Base-by-base conservation (phyloP, 2,888 invertebrate species). In the Morpho achilles region DNA sequence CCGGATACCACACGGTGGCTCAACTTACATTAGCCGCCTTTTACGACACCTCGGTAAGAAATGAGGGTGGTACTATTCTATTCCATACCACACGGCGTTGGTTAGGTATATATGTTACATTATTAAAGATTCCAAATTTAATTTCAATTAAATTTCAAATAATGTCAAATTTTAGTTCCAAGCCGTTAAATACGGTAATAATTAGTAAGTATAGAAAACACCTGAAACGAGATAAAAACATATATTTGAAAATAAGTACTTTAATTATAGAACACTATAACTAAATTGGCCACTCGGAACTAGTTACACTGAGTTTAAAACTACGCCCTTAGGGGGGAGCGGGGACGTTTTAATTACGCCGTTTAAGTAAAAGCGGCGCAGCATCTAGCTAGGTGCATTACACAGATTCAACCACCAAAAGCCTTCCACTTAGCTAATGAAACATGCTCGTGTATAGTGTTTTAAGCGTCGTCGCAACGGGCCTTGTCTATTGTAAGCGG, bases 341-440 rank as follows among this genome's bases (percentile, higher is more conserved):
- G 79, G 81, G 82, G 79, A 79, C 83, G 83, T 87, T 88, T 88
- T 89, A 89, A 89, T 89, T 88, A 90, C 83, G 80, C 77, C 86
- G 85, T 88, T 89, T 89, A 89, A 88, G 90, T 87, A 87, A 87
- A 86, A 87, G 89, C 88, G 85, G 75, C 77, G 78, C 82, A 80
- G 80, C 80, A 80, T 84, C 87, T 86, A 82, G 80, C 79, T 82
- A 76, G 84, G 84, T 87, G 86, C 87, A 87, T 86, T 86, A 88
- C 89, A 86, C 84, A 85, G 87, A 88, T 89, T 85, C 86, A 85
- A 84, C 86, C 80, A 88, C 91, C 91, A 89, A 91, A 91, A 88
- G 91, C 89, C 87, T 86, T 76, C 87, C 91, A 91, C 90, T 91
- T 90, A 91, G 91, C 91, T 91, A 91, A 91, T 91, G 91, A 91